phyloP scores from a whole-genome alignment of 2,113 vertebrate genomes.

The Mustela lutreola region DNA sequence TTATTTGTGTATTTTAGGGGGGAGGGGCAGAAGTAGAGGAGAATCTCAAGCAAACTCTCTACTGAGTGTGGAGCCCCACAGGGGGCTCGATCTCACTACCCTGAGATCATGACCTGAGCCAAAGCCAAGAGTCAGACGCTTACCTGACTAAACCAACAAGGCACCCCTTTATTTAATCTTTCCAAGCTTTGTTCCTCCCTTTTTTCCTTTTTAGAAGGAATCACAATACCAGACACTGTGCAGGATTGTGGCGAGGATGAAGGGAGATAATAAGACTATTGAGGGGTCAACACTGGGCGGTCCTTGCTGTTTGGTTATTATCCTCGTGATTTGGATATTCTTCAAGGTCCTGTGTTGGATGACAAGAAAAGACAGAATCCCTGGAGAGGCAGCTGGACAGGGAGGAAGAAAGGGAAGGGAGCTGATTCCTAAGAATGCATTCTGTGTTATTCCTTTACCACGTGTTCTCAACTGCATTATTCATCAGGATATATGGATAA shows the following conservation, averaged over 20 bases:
- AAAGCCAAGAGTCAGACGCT: not conserved
- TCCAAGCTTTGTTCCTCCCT: not conserved
- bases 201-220: not conserved
- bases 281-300: not conserved
- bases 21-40: no score
- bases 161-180: not conserved
- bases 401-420: not conserved
- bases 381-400: not conserved
- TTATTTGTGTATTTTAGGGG: no score
- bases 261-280: not conserved
- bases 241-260: not conserved
- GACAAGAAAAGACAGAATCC: not conserved
- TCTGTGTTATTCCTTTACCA: not conserved
- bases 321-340: not conserved
- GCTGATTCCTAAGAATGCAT: not conserved
- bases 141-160: not conserved
- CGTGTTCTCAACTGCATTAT: not conserved
- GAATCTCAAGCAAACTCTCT: not conserved
- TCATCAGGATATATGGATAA: not conserved
- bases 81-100: not conserved
- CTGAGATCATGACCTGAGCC: not conserved
- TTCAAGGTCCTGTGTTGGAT: not conserved
- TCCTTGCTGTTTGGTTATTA: no score
- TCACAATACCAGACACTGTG: not conserved
- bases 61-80: not conserved